Base-by-base conservation (phyloP, 1,140 invertebrate species). In the Heterodera schachtii region DNA sequence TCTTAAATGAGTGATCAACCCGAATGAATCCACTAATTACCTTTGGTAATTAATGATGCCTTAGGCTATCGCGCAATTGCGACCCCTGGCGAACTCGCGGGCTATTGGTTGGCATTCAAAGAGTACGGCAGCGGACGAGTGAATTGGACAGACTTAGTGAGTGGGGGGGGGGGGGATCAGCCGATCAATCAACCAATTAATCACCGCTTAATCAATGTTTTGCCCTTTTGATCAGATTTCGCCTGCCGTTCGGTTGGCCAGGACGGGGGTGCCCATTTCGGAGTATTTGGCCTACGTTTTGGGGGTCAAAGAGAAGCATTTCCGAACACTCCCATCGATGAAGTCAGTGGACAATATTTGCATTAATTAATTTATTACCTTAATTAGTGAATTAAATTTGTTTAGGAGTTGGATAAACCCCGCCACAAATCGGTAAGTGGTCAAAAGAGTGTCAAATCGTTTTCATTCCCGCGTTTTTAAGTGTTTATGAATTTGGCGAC, bases 81-180 rank as follows among this genome's bases (percentile, higher is more conserved):
- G 0, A 94, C 97, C 13, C 96, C 96, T 6, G 96, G 96, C 3
- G 96, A 98, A 90, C 87, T 97, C 1, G 93, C 93, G 80, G 96
- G 96, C 3, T 96, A 96, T 88, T 94, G 94, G 93, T 92, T 93
- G 82, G 94, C 95, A 0, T 94, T 96, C 90, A 91, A 94, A 86
- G 92, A 92, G 75, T 97, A 94, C 90, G 95, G 95, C 1, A 86
- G 85, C 71, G 93, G 92, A 83, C 84, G 86, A 43, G 90, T 98
- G 0, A 92, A 93, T 0, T 98, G 96, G 96, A 90, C 91, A 9
- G 92, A 93, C 1, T 90, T 98, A 2, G 92, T 98, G 43, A 31
- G 31, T 31, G 31, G 31, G 31, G 31, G 31, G 31, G 31, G 31
- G 31, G 31, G 31, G 31, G 31, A 31, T 31, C 31, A 31, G 31